phyloP scores from a whole-genome alignment of 2,113 vertebrate species.

The Speoplatyrhinus poulsoni region DNA sequence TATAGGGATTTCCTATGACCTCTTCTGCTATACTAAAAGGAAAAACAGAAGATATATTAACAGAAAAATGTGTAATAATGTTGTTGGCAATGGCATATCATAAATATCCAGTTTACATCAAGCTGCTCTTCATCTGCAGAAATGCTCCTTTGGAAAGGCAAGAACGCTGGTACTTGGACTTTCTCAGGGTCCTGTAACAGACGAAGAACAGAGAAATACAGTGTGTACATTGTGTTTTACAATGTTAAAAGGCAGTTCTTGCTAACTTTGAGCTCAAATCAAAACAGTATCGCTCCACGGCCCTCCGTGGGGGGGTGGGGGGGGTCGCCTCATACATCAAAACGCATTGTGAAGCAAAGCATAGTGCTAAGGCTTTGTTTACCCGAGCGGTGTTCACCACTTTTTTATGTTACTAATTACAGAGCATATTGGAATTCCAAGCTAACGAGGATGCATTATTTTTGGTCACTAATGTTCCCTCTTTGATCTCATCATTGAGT shows the following conservation, averaged over 20 bases:
- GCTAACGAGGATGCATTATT: no score
- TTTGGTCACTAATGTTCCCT: no score
- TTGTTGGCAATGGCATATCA: not conserved
- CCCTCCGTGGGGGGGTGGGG: no score
- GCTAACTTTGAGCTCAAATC: no score
- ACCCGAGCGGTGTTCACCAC: no score
- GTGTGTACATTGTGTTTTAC: not conserved
- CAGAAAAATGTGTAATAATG: not conserved
- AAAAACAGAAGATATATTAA: constrained; percentile 22
- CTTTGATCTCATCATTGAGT: no score
- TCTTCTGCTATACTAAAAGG: constrained; percentile 79
- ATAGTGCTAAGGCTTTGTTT: no score
- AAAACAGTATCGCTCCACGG: no score
- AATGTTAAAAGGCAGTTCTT: not conserved
- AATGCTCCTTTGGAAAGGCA: constrained; percentile 89
- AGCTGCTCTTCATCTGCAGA: constrained; percentile 86
- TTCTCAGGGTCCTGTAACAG: constrained; percentile 86
- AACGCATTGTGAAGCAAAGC: no score
- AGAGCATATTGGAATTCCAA: no score
- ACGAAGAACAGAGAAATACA: constrained; percentile 1
- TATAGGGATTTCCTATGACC: constrained; percentile 87
- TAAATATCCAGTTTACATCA: constrained; percentile 72
- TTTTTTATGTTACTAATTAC: no score
- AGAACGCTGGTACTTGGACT: constrained; percentile 84
- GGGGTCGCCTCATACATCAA: no score